phyloP scores from a whole-genome alignment of 2,113 vertebrate species.

The Pogonocichla stellata region DNA sequence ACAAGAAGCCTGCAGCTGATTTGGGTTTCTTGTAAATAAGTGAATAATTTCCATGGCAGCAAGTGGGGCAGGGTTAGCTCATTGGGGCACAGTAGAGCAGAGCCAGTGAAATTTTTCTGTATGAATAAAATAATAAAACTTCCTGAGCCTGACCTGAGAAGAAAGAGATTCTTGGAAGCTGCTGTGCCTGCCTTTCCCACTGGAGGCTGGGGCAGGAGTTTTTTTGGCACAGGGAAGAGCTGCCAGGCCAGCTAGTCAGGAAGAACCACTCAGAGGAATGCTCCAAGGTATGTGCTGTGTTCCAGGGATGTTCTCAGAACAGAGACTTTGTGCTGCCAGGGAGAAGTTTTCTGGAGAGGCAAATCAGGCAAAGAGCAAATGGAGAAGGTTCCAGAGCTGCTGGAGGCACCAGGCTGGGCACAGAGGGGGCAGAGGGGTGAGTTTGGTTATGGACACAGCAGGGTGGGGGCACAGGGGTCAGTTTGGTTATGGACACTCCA shows the following conservation, averaged over 20 bases:
- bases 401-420: not conserved
- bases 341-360: not conserved
- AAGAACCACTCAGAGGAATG: constrained; percentile 37
- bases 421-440: not conserved
- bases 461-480: not conserved
- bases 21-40: not conserved
- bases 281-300: constrained; percentile 53
- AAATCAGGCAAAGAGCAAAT: not conserved
- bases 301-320: not conserved
- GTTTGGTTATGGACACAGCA: not conserved
- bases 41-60: not conserved
- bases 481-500: not conserved
- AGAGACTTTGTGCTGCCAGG: not conserved
- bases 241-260: constrained; percentile 52
- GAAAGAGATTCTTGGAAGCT: not conserved
- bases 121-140: not conserved
- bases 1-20: not conserved
- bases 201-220: constrained; percentile 17
- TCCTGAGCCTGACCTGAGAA: not conserved
- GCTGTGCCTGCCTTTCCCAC: not conserved
- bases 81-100: not conserved
- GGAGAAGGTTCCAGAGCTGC: not conserved
- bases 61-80: not conserved
- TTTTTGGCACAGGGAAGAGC: constrained; percentile 21
- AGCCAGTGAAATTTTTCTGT: not conserved